Evolutionary conservation across 1,140 invertebrate species (phyloP), one percentile per base, ranked within the genome.

Genomic region (Globodera ellingtonae): DNA sequence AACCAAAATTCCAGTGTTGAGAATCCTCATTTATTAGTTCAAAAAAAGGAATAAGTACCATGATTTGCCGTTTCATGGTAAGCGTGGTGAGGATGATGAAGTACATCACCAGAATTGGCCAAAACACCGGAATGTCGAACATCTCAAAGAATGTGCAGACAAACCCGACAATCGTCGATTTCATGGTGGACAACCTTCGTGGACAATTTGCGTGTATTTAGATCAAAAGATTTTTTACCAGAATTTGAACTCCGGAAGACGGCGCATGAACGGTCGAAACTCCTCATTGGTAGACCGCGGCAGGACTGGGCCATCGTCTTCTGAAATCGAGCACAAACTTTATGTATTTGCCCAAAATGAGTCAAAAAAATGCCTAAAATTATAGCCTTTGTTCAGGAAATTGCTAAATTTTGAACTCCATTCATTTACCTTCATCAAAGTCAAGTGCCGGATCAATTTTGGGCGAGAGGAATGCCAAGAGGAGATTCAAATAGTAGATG

Each of bases 31-130:
- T 35, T n/a, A n/a, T n/a, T n/a, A n/a, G n/a, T 3, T 35, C 3
- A 35, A 2, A 24, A 24, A 67, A 67, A 24, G 24, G 24, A 24
- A 44, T 13, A 81, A 86, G 87, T 92, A 97, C 95, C 93, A 94
- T 97, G 86, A 99, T 99, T 92, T 99, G 98, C 89, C 96, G 93
- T 91, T 98, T 99, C 97, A 99, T 99, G 72, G 97, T 99, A 86
- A 99, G 94, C 90, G 95, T 95, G 90, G 98, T 96, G 81, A 99
- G 91, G 62, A 97, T 96, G 88, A 98, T 95, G 91, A 99, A 99
- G 91, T 99, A 98, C 93, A 99, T 96, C 79, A 99, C 95, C 88
- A 99, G 92, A 84, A 99, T 99, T 70, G 98, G 98, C 98, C 98
- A 99, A 90, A 99, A 99, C 85, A 99, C 98, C 88, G 98, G 98